phyloP scores from a whole-genome alignment of 2,797 vertebrate genomes.

The Poeciliopsis turneri region DNA sequence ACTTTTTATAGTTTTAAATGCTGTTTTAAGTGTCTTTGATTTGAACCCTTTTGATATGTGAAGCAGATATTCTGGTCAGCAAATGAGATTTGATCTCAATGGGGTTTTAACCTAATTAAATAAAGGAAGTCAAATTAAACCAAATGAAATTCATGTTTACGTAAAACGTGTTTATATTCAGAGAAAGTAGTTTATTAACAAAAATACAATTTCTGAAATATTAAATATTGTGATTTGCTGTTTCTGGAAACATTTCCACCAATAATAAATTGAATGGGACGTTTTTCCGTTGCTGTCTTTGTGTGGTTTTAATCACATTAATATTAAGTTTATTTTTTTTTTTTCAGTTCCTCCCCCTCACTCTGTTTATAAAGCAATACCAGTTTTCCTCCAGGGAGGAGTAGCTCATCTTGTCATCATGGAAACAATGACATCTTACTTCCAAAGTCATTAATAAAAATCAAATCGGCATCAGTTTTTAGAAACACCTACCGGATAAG shows the following conservation, averaged over 20 bases:
- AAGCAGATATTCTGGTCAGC: no score
- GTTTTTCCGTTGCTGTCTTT: constrained; percentile 37
- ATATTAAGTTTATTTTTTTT: constrained; percentile 1
- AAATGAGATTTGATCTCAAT: not conserved
- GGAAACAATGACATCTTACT: constrained; percentile 78
- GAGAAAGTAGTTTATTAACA: not conserved
- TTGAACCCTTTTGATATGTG: not conserved
- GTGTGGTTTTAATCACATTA: constrained; percentile 64
- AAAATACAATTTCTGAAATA: not conserved
- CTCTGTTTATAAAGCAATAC: constrained; percentile 77
- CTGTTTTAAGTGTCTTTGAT: not conserved
- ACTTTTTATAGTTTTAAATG: not conserved
- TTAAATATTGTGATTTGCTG: not conserved
- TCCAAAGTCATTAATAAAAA: constrained; percentile 77
- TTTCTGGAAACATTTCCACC: constrained; percentile 38
- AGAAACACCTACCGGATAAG: constrained; percentile 86
- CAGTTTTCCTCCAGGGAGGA: constrained; percentile 70
- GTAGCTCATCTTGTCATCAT: constrained; percentile 73
- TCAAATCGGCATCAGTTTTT: constrained; percentile 71
- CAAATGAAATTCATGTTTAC: not conserved
- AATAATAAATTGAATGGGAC: constrained; percentile 70
- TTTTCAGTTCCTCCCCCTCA: no score
- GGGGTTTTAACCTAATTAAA: not conserved
- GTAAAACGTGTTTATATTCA: not conserved
- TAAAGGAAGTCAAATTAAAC: not conserved